Conservation (phyloP, 2,797 vertebrate species). For the Epinephelus malabaricus region DNA sequence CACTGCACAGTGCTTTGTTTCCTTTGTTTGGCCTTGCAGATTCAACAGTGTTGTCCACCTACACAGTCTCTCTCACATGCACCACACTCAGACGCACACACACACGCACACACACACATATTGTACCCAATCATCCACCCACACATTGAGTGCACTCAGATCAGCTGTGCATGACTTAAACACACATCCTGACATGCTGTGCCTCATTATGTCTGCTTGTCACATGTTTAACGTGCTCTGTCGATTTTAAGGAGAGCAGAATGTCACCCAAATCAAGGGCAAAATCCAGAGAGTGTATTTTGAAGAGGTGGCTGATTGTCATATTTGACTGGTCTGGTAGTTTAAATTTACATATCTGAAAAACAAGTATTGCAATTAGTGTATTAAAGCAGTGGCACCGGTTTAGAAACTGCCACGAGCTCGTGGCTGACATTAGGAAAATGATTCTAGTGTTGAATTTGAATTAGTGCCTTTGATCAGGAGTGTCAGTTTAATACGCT, state of each 20-base stretch:
- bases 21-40: constrained; percentile 22
- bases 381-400: not conserved
- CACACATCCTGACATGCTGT: not conserved
- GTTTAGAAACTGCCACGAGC: constrained; percentile 5
- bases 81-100: not conserved
- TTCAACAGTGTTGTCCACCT: constrained; percentile 39
- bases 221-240: not conserved
- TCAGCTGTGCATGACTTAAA: constrained; percentile 1
- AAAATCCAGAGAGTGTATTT: too few relatives aligned
- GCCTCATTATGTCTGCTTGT: not conserved
- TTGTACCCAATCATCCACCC: constrained; percentile 22
- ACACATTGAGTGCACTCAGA: constrained; percentile 26
- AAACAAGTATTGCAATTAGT: not conserved
- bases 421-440: not conserved
- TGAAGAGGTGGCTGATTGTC: not conserved
- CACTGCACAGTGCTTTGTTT: not conserved
- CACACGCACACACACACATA: constrained; percentile 2
- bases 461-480: constrained; percentile 31
- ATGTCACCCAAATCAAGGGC: not conserved
- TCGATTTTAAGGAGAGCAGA: not conserved
- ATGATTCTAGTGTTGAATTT: not conserved
- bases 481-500: constrained; percentile 14
- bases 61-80: constrained; percentile 28
- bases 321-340: too few relatives aligned
- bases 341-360: constrained; percentile 2